Evolutionary conservation across 2,113 vertebrate genomes (phyloP).

Genomic region (Tautogolabrus adspersus): DNA sequence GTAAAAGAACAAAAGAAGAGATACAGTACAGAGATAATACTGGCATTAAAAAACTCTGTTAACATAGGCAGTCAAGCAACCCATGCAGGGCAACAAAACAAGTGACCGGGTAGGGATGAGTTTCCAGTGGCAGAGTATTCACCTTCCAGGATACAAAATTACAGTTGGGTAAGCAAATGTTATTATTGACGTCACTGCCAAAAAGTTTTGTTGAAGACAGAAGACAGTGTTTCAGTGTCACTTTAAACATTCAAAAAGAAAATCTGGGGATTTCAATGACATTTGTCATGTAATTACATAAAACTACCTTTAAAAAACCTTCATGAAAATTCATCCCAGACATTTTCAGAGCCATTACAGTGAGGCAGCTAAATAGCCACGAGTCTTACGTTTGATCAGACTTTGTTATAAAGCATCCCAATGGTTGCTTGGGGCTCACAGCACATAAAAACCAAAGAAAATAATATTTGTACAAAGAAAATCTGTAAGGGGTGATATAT

Average conservation of each 20-base stretch:
- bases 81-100: slow-evolving; percentile 38
- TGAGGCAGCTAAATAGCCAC: slow-evolving; percentile 45
- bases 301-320: background rate
- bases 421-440: slow-evolving; percentile 72
- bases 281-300: too few species aligned
- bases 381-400: slow-evolving; percentile 71
- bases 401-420: slow-evolving; percentile 66
- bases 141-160: slow-evolving; percentile 24
- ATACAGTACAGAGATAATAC: background rate
- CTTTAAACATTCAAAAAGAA: too few species aligned
- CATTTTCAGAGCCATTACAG: slow-evolving; percentile 29
- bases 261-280: too few species aligned
- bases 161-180: background rate
- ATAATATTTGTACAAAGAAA: slow-evolving; percentile 65
- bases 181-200: background rate
- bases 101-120: slow-evolving; percentile 54
- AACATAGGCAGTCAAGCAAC: slow-evolving; percentile 19
- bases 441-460: slow-evolving; percentile 73
- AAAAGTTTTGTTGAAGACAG: slow-evolving; percentile 8
- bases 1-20: slow-evolving; percentile 6
- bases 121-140: slow-evolving; percentile 52
- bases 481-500: slow-evolving; percentile 49
- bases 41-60: slow-evolving; percentile 13
- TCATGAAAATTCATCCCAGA: slow-evolving; percentile 69
- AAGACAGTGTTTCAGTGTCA: background rate